Conservation (phyloP, 2,888 invertebrate species). For the Clanis bilineata region DNA sequence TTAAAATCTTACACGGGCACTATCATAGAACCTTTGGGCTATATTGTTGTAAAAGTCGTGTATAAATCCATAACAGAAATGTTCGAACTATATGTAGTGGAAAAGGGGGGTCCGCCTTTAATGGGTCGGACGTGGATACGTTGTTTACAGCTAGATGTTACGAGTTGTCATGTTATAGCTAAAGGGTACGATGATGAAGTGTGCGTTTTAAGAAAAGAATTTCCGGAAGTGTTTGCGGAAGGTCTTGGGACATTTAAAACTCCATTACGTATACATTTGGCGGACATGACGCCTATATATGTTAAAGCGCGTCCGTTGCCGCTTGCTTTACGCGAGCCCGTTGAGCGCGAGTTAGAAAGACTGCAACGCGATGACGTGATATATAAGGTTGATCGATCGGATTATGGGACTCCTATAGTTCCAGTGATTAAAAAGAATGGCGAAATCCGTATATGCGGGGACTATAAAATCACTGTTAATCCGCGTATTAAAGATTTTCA, state of each 20-base stretch:
- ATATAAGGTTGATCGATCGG: slow-evolving; percentile 28
- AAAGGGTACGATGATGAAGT: no score
- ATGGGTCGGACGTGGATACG: no score
- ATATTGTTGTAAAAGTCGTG: no score
- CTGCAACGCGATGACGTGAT: slow-evolving; percentile 29
- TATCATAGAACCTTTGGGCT: no score
- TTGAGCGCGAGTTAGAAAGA: slow-evolving; percentile 27
- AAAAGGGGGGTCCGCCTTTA: no score
- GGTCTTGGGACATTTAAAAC: not conserved
- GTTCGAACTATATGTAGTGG: no score
- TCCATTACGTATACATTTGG: not conserved
- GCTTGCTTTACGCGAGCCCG: slow-evolving; percentile 13
- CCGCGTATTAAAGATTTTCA: slow-evolving; percentile 27
- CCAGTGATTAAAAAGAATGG: slow-evolving; percentile 31
- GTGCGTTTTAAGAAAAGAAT: not conserved
- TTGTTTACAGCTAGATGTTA: no score
- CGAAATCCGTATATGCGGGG: slow-evolving; percentile 29
- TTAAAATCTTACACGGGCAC: not conserved
- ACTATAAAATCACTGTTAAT: slow-evolving; percentile 35
- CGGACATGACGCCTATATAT: slow-evolving; percentile 17
- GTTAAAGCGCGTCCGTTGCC: no score
- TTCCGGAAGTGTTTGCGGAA: not conserved
- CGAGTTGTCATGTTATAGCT: no score
- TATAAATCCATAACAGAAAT: no score
- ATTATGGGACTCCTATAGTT: slow-evolving; percentile 34